Base-by-base conservation (phyloP, 35 echinoderm and acorn worm genomes). In the Hemicentrotus pulcherrimus region DNA sequence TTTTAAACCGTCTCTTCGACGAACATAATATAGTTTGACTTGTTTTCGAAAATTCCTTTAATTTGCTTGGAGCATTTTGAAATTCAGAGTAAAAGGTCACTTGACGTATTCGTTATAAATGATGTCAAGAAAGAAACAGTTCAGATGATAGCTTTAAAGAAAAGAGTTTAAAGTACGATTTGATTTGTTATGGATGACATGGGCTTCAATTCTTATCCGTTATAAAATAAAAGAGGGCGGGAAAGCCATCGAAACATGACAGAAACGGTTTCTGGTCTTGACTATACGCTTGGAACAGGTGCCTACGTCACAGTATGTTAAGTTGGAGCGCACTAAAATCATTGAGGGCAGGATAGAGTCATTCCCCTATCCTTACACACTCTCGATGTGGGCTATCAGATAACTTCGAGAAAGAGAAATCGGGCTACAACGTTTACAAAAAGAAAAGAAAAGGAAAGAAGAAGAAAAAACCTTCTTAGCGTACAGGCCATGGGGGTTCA, bases 241-340 rank as follows among this genome's bases (percentile, higher is more conserved):
- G 32, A 90, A 33, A 33, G 19, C 32, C 46, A 90, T 90, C 88
- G 88, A 90, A 90, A 90, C 88, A 90, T 90, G 88, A 90, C 88
- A 90, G 46, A 90, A 18, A 41, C 9, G 32, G 88, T 90, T 90
- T 90, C 88, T 90, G 88, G 88, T 90, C n/a, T 47, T 22, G 46
- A 4, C 32, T 45, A 24, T 30, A 47, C 9, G 12, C 24, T 47
- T 33, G 12, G 15, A 47, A 90, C 88, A 90, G 88, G 88, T 90
- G 88, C 88, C 24, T 90, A 90, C 88, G 88, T 90, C 88, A 90
- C 32, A 90, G 24, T 3, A 90, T 90, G 46, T 90, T 45, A 47
- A 31, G 46, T 90, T 47, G 18, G 88, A 8, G 32, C 31, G 14
- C 14, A 31, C 32, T 5, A 90, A 85, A 90, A 45, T 90, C 32